Base-by-base conservation (phyloP, 2,888 invertebrate genomes). In the Oegoconia quadripuncta region DNA sequence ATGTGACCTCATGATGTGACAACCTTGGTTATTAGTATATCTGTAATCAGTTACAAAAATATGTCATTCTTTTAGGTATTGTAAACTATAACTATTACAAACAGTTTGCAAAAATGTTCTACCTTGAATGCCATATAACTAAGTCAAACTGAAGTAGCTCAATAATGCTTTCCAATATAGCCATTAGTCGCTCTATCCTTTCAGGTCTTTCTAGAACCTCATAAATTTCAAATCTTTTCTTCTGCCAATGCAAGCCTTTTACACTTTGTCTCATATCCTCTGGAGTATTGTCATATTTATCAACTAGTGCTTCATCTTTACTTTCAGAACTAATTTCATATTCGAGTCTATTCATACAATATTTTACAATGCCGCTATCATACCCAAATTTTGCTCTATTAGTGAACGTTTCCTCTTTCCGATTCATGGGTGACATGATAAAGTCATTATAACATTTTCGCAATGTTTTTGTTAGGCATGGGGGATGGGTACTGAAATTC, bases 141-240 rank as follows among this genome's bases (percentile, higher is more conserved):
- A 90, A 74, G 68, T 91, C 90, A 63, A 74, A 77, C 59, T 90
- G 90, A 37, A 91, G 55, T 22, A 90, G 61, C 60, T 89, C 86
- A 39, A 89, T 70, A 1, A 90, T 43, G 49, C 86, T 76, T 42
- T 88, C 78, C 13, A 91, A 53, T 3, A 87, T 83, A 23, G 80
- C 67, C 66, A 88, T 87, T 1, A 90, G 45, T 17, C 91, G 75
- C 7, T 88, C 74, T 42, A 91, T 75, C 35, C 89, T 83, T 3
- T 83, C 78, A 7, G 49, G 51, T 38, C 80, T 71, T 0, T 66
- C 52, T 3, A 82, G 57, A 16, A 74, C 53, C 56, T 88, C 86
- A 61, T 59, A 83, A 30, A 83, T 75, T 59, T 84, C 80, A 50
- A 78, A 70, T 42, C 74, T 80, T 41, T 80, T 73, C 44, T 82